phyloP scores from a whole-genome alignment of 2,888 invertebrate genomes.

The Acholoe squamosa region DNA sequence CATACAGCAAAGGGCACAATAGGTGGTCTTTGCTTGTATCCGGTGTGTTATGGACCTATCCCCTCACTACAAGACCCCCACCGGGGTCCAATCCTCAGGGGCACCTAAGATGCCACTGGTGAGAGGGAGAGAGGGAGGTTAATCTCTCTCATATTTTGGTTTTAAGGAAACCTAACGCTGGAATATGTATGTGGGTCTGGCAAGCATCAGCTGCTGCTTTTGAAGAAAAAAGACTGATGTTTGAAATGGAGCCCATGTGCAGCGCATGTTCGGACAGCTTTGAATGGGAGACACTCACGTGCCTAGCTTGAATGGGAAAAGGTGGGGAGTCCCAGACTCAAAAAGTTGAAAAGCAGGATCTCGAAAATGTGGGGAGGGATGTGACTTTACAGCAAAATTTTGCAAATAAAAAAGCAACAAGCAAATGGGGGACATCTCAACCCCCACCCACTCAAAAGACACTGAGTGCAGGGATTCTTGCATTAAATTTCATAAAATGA shows the following conservation, averaged over 20 bases:
- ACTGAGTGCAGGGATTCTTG: too few relatives aligned
- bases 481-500: too few relatives aligned
- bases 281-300: slow-evolving; percentile 11
- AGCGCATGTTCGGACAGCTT: background rate
- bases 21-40: slow-evolving; percentile 15
- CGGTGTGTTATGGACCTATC: background rate
- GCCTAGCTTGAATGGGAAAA: background rate
- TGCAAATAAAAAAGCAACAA: too few relatives aligned
- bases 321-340: background rate
- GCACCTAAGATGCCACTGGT: too few relatives aligned
- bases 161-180: slow-evolving; percentile 18
- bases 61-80: background rate
- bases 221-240: background rate
- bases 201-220: background rate
- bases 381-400: too few relatives aligned
- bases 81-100: background rate
- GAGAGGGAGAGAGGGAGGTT: background rate
- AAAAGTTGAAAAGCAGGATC: too few relatives aligned
- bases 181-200: slow-evolving; percentile 21
- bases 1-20: background rate
- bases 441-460: too few relatives aligned
- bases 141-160: slow-evolving; percentile 37
- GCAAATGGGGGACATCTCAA: too few relatives aligned
- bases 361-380: too few relatives aligned
- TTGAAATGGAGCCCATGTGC: slow-evolving; percentile 28